These are phyloP conservation scores for Acronicta psi DNA, from an alignment of 2,888 invertebrate species.

Conservation along the genomic window DNA sequence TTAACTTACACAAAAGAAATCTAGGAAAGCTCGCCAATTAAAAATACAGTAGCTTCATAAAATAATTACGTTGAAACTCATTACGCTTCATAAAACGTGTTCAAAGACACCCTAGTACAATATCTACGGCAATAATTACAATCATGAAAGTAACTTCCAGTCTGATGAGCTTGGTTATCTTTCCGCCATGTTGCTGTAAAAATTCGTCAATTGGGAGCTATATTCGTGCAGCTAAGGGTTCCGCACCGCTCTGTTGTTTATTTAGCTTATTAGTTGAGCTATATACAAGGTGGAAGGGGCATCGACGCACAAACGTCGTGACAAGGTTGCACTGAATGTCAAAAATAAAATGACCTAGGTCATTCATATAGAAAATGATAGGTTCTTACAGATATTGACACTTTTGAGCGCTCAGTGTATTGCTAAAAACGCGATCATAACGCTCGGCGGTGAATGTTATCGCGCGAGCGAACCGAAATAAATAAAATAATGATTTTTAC, in stretches of 20 bases:
- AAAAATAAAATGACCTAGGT: no score
- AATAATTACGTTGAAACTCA: neutral
- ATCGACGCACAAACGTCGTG: no score
- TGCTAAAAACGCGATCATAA: no score
- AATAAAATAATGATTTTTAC: no score
- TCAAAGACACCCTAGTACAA: neutral
- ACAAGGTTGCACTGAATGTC: no score
- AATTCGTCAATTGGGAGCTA: constrained; percentile 11
- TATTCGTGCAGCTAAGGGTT: neutral
- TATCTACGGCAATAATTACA: constrained; percentile 1
- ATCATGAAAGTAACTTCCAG: constrained; percentile 14
- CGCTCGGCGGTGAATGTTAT: no score
- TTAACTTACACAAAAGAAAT: neutral
- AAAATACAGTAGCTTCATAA: neutral
- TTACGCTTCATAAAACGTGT: constrained; percentile 1
- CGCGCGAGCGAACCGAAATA: no score
- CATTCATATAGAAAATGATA: no score
- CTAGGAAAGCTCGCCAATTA: neutral
- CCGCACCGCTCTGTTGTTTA: neutral
- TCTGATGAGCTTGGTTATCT: constrained; percentile 34
- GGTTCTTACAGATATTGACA: no score
- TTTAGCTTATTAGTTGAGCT: no score
- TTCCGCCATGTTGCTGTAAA: constrained; percentile 38
- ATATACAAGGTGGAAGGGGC: no score
- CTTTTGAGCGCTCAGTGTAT: no score